Evolutionary conservation across 2,888 invertebrate species (phyloP).

Genomic region (Acleris emargana): DNA sequence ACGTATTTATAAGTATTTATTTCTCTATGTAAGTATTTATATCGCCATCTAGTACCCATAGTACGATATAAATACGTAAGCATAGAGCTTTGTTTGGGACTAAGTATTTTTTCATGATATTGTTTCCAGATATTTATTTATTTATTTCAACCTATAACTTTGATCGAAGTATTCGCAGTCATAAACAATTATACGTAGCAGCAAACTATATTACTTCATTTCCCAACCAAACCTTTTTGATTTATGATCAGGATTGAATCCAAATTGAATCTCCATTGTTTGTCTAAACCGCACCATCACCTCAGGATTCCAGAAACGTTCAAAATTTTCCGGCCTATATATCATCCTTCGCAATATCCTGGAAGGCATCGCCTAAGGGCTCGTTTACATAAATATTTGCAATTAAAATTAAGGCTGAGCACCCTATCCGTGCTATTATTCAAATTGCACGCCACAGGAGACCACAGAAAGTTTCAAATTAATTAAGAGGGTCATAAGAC

Average conservation of each 20-base stretch:
- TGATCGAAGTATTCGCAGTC: background rate
- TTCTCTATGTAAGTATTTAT: too few species aligned
- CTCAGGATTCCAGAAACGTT: slow-evolving; percentile 39
- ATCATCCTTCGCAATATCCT: slow-evolving; percentile 74
- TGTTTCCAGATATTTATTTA: too few species aligned
- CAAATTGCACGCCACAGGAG: slow-evolving; percentile 81
- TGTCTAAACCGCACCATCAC: slow-evolving; percentile 37
- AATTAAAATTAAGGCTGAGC: slow-evolving; percentile 80
- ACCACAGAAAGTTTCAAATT: slow-evolving; percentile 83
- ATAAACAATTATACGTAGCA: background rate
- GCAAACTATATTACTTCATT: slow-evolving; percentile 14
- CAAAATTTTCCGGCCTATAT: slow-evolving; percentile 59
- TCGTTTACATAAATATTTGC: slow-evolving; percentile 83
- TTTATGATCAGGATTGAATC: slow-evolving; percentile 25
- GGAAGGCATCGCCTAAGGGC: slow-evolving; percentile 57
- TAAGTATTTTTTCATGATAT: too few species aligned
- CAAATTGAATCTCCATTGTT: slow-evolving; percentile 30
- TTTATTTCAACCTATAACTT: too few species aligned
- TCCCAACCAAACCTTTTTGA: slow-evolving; percentile 6
- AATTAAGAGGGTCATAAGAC: slow-evolving; percentile 83
- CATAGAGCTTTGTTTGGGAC: too few species aligned
- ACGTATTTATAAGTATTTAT: too few species aligned
- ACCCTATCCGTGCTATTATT: slow-evolving; percentile 81
- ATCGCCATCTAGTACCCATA: too few species aligned
- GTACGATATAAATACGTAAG: too few species aligned